phyloP scores from a whole-genome alignment of 2,888 invertebrate genomes.

The Scaptomyza polygonia region DNA sequence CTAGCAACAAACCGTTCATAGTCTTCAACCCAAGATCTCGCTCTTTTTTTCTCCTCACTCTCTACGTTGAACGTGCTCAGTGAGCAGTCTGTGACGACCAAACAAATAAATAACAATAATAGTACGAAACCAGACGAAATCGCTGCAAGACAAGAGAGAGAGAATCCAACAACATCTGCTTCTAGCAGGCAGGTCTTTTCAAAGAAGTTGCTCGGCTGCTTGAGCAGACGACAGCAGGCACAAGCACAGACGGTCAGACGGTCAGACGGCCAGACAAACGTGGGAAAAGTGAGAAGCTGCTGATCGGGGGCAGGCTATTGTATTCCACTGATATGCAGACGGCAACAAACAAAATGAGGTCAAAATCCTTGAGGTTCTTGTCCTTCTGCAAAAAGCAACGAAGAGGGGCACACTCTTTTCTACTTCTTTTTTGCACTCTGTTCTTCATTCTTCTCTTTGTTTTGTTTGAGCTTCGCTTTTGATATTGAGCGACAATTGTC shows the following conservation, averaged over 20 bases:
- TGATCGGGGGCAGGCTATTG: conserved; percentile 22
- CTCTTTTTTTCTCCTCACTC: background rate
- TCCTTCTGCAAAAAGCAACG: conserved; percentile 71
- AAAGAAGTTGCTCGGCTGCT: conserved; percentile 63
- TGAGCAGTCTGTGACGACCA: conserved; percentile 28
- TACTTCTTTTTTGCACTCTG: background rate
- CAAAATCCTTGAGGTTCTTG: conserved; percentile 83
- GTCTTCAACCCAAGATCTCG: conserved; percentile 12
- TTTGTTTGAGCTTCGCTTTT: conserved; percentile 16
- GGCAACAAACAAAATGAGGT: conserved; percentile 68
- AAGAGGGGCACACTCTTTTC: background rate
- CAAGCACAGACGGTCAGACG: conserved; percentile 26
- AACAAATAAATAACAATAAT: conserved; percentile 62
- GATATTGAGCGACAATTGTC: conserved; percentile 40
- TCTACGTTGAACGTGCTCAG: background rate
- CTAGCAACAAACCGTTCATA: conserved; percentile 57
- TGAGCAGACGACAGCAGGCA: conserved; percentile 12
- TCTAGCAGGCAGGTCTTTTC: conserved; percentile 53
- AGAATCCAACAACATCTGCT: conserved; percentile 7
- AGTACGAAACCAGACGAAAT: conserved; percentile 12
- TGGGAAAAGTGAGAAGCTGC: background rate
- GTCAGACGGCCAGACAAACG: conserved; percentile 8
- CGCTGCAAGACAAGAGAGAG: background rate
- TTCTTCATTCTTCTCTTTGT: background rate
- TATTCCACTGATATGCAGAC: conserved; percentile 44